A percentile compares a stretch with the other conserved stretches of the same genome.
Conservation (phyloP, 64 coral and sea anemone genomes). For the Catalaphyllia jardinei region DNA sequence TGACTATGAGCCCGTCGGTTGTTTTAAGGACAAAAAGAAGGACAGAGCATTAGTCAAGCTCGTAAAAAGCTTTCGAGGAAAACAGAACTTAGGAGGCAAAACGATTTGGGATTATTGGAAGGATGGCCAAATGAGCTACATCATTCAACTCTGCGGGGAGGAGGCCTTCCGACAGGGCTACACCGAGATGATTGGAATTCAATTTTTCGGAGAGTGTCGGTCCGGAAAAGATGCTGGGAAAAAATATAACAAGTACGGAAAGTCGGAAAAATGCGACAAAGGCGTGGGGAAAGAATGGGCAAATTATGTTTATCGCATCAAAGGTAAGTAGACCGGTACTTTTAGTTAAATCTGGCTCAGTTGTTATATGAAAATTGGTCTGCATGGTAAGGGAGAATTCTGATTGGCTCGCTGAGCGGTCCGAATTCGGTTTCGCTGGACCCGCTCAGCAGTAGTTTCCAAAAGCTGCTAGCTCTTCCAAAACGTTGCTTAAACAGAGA, state of each 20-base stretch:
- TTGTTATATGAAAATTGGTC: too few species aligned
- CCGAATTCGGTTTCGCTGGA: too few species aligned
- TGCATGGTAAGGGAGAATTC: too few species aligned
- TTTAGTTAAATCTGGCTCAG: too few species aligned
- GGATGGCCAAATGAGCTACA: background rate
- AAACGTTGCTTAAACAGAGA: too few species aligned
- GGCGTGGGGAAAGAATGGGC: slow-evolving; percentile 6
- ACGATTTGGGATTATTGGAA: background rate
- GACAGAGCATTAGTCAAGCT: background rate
- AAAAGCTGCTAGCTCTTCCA: too few species aligned
- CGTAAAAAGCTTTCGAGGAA: background rate
- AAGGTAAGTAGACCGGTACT: background rate
- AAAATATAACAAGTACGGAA: background rate
- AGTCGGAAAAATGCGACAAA: background rate
- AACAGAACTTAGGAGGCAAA: background rate
- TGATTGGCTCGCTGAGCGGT: too few species aligned
- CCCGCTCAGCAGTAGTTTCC: too few species aligned
- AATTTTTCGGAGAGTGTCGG: slow-evolving; percentile 19
- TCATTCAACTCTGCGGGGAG: slow-evolving; percentile 16
- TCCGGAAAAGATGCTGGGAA: background rate
- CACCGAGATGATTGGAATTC: background rate
- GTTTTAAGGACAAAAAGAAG: background rate
- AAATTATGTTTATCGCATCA: slow-evolving; percentile 25
- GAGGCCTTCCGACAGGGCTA: slow-evolving; percentile 4
- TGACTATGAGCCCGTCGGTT: slow-evolving; percentile 19